Base-by-base conservation (phyloP, 2,113 vertebrate species). In the Ifrita kowaldi region DNA sequence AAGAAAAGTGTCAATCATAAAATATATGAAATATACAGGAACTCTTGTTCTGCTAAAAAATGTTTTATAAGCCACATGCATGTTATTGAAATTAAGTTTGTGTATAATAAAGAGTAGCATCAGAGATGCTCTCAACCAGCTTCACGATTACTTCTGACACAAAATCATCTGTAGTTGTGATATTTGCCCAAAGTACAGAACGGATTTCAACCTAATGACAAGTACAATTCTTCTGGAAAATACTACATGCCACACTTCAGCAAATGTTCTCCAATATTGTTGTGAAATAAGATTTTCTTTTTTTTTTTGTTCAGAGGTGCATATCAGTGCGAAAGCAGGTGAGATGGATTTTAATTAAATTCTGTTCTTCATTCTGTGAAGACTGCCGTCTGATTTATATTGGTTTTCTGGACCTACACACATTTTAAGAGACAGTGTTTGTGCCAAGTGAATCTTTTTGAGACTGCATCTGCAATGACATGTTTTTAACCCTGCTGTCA, bases 291-390 rank as follows among this genome's bases (percentile, higher is more conserved):
- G 23, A n/a, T 6, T 19, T 67, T 47, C 1, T 26, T 30, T 42
- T 18, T n/a, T n/a, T 59, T 59, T 41, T 5, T 3, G 3, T 67
- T 70, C 41, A 77, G 53, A 42, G 30, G 14, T 79, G 13, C 11
- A 9, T 89, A 13, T 64, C 11, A 3, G 14, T 70, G 35, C 59
- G 67, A 95, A 93, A 52, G 53, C 49, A 62, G 44, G 82, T 82
- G 53, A 94, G 67, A 44, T 11, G 41, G 11, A 69, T 65, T 93
- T 91, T 93, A 91, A 84, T 89, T 82, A 91, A 89, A 87, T 89
- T 81, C 9, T 1, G 3, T 67, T 92, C 13, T 74, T 87, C 47
- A 32, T 75, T 87, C 47, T 84, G 41, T 85, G 53, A 84, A 91
- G 37, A 32, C 20, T 84, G 33, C 16, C 20, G 47, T 86, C 65